These are phyloP conservation scores for Thecophora atra DNA, from an alignment of 2,888 invertebrate species.

Conservation along the genomic window DNA sequence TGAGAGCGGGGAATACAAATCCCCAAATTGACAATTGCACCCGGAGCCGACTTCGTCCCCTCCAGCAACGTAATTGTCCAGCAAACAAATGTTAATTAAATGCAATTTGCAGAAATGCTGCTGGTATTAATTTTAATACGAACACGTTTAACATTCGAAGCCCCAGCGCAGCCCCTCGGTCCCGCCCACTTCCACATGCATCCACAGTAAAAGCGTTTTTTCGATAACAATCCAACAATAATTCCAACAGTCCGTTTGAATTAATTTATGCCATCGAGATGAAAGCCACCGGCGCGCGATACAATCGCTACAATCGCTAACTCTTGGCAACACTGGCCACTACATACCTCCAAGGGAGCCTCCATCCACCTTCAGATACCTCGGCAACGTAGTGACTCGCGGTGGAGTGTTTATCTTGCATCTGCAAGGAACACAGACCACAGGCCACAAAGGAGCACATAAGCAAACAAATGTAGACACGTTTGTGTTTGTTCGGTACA, in stretches of 20 bases:
- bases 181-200: background rate
- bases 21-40: background rate
- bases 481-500: background rate
- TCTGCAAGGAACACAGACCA: no score
- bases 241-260: slow-evolving; percentile 31
- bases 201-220: slow-evolving; percentile 23
- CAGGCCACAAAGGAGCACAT: no score
- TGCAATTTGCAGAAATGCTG: slow-evolving; percentile 32
- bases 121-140: background rate
- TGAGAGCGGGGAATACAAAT: no score
- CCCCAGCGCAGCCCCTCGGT: background rate
- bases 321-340: background rate
- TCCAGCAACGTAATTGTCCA: slow-evolving; percentile 5
- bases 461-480: no score
- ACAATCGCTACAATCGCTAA: slow-evolving; percentile 8
- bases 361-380: background rate
- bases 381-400: background rate
- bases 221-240: slow-evolving; percentile 32
- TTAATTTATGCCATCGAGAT: slow-evolving; percentile 32
- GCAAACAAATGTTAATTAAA: slow-evolving; percentile 33
- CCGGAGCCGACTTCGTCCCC: background rate
- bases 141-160: no score
- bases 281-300: background rate
- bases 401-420: no score
- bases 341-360: no score